These are phyloP conservation scores for Bombycilla garrulus DNA, from an alignment of 2,113 vertebrate species.

Conservation along the genomic window DNA sequence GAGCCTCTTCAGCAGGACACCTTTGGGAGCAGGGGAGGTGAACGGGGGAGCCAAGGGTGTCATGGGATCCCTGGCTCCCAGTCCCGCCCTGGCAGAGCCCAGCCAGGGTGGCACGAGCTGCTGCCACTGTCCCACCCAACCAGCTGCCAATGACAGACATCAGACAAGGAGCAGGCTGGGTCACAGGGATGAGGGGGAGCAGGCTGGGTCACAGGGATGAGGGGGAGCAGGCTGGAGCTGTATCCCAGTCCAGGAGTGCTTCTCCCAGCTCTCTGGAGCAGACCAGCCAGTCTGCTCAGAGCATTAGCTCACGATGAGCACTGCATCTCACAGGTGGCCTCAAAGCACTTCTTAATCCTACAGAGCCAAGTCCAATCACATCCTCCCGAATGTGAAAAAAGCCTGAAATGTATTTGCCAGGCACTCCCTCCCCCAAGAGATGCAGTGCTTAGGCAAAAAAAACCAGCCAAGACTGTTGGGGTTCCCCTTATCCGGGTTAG, in stretches of 20 bases:
- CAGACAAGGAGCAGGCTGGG: neutral
- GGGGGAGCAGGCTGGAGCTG: too few species aligned
- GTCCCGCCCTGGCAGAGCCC: neutral
- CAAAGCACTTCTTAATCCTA: neutral
- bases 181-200: too few species aligned
- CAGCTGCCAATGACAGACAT: neutral
- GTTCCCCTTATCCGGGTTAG: neutral
- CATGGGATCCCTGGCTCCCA: neutral
- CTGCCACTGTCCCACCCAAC: neutral
- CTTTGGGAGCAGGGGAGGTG: neutral
- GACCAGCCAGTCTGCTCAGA: neutral
- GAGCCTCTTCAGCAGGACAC: rapidly evolving
- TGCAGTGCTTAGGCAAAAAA: neutral
- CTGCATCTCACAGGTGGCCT: neutral
- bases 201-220: neutral
- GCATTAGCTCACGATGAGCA: neutral
- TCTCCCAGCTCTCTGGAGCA: neutral
- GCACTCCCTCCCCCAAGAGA: neutral
- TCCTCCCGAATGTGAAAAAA: neutral
- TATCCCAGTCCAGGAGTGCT: neutral
- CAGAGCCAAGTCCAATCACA: neutral
- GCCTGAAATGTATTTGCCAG: neutral
- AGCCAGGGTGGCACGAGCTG: neutral
- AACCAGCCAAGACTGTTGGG: neutral
- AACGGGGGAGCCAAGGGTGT: neutral